Base-by-base conservation (phyloP, 2,888 invertebrate species). In the Hesperia comma region DNA sequence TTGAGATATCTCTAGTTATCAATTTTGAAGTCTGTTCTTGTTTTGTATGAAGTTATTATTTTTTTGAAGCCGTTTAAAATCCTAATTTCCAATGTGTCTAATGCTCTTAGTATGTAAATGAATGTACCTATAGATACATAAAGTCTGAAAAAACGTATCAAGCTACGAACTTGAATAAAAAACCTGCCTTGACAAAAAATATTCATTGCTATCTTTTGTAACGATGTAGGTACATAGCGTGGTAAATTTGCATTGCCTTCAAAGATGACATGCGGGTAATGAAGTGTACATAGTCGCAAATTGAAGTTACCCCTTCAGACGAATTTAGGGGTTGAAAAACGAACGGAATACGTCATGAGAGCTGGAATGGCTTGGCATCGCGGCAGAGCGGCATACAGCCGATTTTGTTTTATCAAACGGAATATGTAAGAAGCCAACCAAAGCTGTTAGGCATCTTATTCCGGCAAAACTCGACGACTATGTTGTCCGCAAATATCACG, bases 281-380 rank as follows among this genome's bases (percentile, higher is more conserved):
- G 56, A 41, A 56, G 12, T 33, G 56, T 56, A 56, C 56, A 56
- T 12, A 56, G 41, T 37, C 55, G 10, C n/a, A 56, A 37, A 40
- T 57, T 57, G 57, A 41, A 57, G 41, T 41, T 41, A n/a, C 57
- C 37, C 7, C 15, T 10, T 37, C 19, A 12, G 33, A 14, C 41
- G 15, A 41, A 57, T 57, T 57, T 41, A 57, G 14, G 32, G 56
- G 40, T 10, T 40, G 40, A 26, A 56, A 37, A 19, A 56, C 17
- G 17, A 6, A 46, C 1, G 43, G 8, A 46, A 46, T 17, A 46
- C 2, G 7, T 6, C 4, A 17, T 7, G 2, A 46, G 12, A 5
- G 15, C n/a, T 12, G 51, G 21, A 21, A 21, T 51, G 51, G 51
- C 51, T 14, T 12, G 51, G 21, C 26, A 26, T 26, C 2, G 26